Base-by-base conservation (phyloP, 2,888 invertebrate genomes). In the Ceramica pisi region DNA sequence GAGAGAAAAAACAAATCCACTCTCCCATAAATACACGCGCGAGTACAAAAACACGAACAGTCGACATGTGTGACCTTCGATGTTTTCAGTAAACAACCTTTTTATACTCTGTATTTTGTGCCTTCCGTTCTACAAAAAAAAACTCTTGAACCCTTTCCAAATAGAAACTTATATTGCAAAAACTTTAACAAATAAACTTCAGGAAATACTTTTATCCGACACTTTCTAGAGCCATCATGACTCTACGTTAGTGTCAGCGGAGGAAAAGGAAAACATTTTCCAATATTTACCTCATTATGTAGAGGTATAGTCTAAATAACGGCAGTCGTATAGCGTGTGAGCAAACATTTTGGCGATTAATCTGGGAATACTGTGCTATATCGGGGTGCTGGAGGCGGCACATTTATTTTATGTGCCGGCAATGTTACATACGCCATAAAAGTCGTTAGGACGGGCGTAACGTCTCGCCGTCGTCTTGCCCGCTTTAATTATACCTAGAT, bases 351-450 rank as follows among this genome's bases (percentile, higher is more conserved):
- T 90, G 93, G 91, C 94, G 92, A 95, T 95, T 95, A 95, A 95
- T 95, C 93, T 94, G 92, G 86, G 89, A 93, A 93, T 91, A 92
- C 92, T 88, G 92, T 91, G 92, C 91, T 93, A 93, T 93, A 93
- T 93, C 91, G 93, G 74, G 81, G 90, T 89, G 91, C 92, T 94
- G 89, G 92, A 93, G 92, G 93, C 94, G 93, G 94, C 95, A 95
- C 95, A 95, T 95, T 95, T 94, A 95, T 95, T 95, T 95, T 94
- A 95, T 94, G 95, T 94, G 90, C 94, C 94, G 93, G 94, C 94
- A 95, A 95, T 95, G 96, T 95, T 94, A 95, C 95, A 95, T 95
- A 94, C 94, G 94, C 95, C 92, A 95, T 95, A 95, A 96, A 96
- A 95, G 95, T 94, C 95, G 96, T 95, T 95, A 95, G 94, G 95